phyloP scores from a whole-genome alignment of 2,888 invertebrate species.

The Branchellion lobata region DNA sequence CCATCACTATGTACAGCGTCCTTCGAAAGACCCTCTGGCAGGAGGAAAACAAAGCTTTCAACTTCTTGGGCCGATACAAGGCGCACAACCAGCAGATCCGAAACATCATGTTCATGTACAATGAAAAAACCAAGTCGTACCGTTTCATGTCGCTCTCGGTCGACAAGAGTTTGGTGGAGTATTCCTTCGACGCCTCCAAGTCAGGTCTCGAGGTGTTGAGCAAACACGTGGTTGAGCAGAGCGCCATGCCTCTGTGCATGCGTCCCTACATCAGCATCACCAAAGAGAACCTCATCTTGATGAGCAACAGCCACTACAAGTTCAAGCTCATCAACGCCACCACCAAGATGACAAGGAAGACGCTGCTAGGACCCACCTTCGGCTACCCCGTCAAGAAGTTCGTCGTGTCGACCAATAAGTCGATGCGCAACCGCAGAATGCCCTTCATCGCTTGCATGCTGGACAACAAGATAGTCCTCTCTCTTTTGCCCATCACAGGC shows the following conservation, averaged over 20 bases:
- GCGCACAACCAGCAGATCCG: constrained; percentile 62
- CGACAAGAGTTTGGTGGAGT: constrained; percentile 58
- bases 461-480: constrained; percentile 71
- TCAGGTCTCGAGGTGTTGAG: constrained; percentile 62
- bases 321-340: constrained; percentile 70
- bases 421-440: constrained; percentile 49
- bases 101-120: constrained; percentile 57
- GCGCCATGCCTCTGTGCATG: constrained; percentile 68
- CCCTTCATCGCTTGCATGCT: constrained; percentile 70
- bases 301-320: constrained; percentile 72
- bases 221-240: constrained; percentile 69
- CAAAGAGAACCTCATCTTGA: constrained; percentile 65
- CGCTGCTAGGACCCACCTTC: constrained; percentile 72
- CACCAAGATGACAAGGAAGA: constrained; percentile 71
- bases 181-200: constrained; percentile 59
- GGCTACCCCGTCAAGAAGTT: constrained; percentile 67
- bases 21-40: constrained; percentile 34
- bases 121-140: not conserved
- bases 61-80: constrained; percentile 60
- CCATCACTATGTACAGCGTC: constrained; percentile 57
- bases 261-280: constrained; percentile 64
- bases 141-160: constrained; percentile 2
- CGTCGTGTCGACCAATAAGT: constrained; percentile 17
- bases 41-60: constrained; percentile 54
- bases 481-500: constrained; percentile 73